A percentile compares a stretch with the other conserved stretches of the same genome.
phyloP scores from a whole-genome alignment of 2,797 vertebrate species.

The Capromys pilorides region DNA sequence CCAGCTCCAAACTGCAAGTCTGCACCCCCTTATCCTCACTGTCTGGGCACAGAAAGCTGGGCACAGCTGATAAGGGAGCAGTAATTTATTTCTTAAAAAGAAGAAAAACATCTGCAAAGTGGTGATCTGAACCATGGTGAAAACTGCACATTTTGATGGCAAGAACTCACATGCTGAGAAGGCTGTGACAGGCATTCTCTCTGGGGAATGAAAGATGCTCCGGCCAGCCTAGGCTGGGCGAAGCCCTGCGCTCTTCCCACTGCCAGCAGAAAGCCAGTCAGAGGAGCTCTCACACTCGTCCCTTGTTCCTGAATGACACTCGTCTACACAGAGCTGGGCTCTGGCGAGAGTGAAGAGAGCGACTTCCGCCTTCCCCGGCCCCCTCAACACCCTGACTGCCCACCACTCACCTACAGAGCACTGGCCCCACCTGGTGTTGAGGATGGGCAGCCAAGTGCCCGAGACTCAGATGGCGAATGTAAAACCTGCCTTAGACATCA shows the following conservation, averaged over 20 bases:
- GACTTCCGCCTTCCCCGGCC: neutral
- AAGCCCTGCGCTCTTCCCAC: constrained; percentile 84
- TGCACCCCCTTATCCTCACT: constrained; percentile 64
- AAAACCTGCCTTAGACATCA: constrained; percentile 70
- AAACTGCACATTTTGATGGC: constrained; percentile 80
- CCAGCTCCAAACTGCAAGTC: constrained; percentile 21
- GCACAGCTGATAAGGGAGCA: constrained; percentile 70
- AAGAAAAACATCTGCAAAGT: constrained; percentile 61
- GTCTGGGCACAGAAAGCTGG: constrained; percentile 77
- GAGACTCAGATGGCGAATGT: constrained; percentile 56
- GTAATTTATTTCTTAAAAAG: constrained; percentile 61
- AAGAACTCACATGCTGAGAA: constrained; percentile 79
- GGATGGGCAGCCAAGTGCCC: constrained; percentile 44
- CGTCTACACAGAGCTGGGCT: constrained; percentile 73
- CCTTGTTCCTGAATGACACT: constrained; percentile 77
- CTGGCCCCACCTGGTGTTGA: constrained; percentile 58
- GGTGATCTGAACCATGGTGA: constrained; percentile 77
- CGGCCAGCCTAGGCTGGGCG: constrained; percentile 60
- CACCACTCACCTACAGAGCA: neutral
- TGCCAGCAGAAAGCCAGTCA: constrained; percentile 82
- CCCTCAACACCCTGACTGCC: neutral
- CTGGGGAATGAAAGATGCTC: constrained; percentile 69
- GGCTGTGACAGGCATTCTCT: constrained; percentile 71
- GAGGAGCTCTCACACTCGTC: constrained; percentile 68
- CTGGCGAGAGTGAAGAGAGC: constrained; percentile 72